Conservation (phyloP, 2,888 invertebrate genomes). For the Tillus elongatus region DNA sequence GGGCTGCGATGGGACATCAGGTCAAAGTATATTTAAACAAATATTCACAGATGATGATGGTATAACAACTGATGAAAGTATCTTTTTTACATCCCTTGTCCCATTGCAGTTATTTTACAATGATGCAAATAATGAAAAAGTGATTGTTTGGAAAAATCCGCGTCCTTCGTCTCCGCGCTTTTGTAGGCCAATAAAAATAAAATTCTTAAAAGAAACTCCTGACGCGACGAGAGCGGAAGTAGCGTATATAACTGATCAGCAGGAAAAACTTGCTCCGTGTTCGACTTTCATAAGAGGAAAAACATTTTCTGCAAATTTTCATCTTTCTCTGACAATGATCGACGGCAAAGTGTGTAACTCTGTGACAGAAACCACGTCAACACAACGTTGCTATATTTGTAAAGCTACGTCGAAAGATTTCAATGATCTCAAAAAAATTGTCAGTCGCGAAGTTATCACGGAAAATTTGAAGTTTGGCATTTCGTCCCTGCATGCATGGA, state of each 20-base stretch:
- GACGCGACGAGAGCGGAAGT: conserved; percentile 11
- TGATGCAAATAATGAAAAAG: not conserved
- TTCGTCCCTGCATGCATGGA: conserved; percentile 28
- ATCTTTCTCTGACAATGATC: conserved; percentile 23
- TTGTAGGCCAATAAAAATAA: conserved; percentile 21
- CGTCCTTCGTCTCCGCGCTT: conserved; percentile 9
- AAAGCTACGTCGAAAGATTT: conserved; percentile 10
- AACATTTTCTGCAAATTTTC: too few species aligned
- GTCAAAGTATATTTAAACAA: not conserved
- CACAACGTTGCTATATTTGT: conserved; percentile 12
- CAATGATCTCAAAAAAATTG: conserved; percentile 9
- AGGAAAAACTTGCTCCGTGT: too few species aligned
- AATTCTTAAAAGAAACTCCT: conserved; percentile 18
- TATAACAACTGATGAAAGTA: too few species aligned
- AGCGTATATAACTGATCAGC: conserved; percentile 5
- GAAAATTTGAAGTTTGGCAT: conserved; percentile 19
- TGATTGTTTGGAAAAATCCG: conserved; percentile 2
- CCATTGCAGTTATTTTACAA: too few species aligned
- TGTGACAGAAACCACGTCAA: too few species aligned
- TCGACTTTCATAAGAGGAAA: too few species aligned
- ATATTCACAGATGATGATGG: not conserved
- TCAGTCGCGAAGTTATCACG: not conserved
- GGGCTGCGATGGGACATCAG: too few species aligned
- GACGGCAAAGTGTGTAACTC: conserved; percentile 20
- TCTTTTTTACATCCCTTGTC: not conserved